These are phyloP conservation scores for Philopedon plagiatum DNA, from an alignment of 2,888 invertebrate species.

Conservation along the genomic window DNA sequence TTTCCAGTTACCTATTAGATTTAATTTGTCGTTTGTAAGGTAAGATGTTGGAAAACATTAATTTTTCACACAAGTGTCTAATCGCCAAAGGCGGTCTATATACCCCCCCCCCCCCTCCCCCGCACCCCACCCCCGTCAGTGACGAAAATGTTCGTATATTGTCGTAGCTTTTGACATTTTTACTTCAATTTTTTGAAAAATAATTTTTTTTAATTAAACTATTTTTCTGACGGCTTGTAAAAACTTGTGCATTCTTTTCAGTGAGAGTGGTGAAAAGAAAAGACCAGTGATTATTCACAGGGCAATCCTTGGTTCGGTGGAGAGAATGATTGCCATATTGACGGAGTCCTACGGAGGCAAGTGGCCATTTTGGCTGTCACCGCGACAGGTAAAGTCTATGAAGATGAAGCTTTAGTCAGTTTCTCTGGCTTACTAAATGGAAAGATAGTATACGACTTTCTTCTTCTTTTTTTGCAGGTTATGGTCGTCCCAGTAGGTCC, in stretches of 20 bases:
- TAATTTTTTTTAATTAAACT: background rate
- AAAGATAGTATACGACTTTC: background rate
- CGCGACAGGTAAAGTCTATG: constrained; percentile 87
- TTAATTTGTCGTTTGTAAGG: constrained; percentile 86
- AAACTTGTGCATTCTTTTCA: too few relatives aligned
- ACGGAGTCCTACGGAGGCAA: constrained; percentile 98
- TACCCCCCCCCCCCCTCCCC: too few relatives aligned
- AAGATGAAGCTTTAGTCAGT: too few relatives aligned
- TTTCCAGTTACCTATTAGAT: constrained; percentile 95
- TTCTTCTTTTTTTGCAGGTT: constrained; percentile 20
- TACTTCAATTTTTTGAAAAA: background rate
- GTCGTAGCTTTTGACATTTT: too few relatives aligned
- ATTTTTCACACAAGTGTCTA: too few relatives aligned
- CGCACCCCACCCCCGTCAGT: too few relatives aligned
- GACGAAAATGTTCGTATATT: too few relatives aligned
- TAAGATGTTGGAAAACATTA: too few relatives aligned
- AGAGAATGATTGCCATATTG: constrained; percentile 97
- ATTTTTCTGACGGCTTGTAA: too few relatives aligned
- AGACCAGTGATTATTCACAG: constrained; percentile 98
- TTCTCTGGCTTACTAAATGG: too few relatives aligned
- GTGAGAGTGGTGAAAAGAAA: constrained; percentile 89
- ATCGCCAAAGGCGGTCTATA: too few relatives aligned
- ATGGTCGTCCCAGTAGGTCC: constrained; percentile 95
- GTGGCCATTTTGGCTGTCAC: constrained; percentile 99
- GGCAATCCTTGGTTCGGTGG: constrained; percentile 97